Evolutionary conservation across 2,113 vertebrate species (phyloP).

Genomic region (Mormyrus iriodes): DNA sequence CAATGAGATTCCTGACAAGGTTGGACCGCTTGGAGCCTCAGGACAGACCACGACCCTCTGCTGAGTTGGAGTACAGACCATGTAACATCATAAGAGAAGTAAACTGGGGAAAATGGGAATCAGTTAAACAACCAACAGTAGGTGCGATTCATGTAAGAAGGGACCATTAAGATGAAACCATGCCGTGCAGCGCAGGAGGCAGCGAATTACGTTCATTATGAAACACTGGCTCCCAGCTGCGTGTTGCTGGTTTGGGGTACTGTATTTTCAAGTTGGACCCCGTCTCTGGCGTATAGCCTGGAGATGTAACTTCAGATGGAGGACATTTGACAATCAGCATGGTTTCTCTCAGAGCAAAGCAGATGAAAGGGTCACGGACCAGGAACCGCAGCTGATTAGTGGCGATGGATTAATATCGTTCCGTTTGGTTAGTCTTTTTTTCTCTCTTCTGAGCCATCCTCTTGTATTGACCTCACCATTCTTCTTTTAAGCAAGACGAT

Average conservation of each 20-base stretch:
- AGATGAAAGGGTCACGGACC: not conserved
- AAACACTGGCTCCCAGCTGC: not conserved
- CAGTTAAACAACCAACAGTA: not conserved
- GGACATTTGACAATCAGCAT: not conserved
- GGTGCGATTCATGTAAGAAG: not conserved
- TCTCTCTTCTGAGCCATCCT: not conserved
- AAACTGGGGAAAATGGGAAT: not conserved
- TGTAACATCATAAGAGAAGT: not conserved
- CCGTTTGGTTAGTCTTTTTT: not conserved
- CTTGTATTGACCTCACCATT: slow-evolving; percentile 19
- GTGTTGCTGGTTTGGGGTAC: not conserved
- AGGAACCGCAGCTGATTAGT: slow-evolving; percentile 15
- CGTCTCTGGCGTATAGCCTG: not conserved
- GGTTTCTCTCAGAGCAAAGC: not conserved
- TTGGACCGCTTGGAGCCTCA: not conserved
- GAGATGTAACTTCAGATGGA: not conserved
- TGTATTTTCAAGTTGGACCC: not conserved
- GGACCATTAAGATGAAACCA: not conserved
- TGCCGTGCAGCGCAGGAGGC: not conserved
- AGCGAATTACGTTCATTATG: not conserved
- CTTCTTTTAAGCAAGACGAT: slow-evolving; percentile 27
- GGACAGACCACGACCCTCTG: not conserved
- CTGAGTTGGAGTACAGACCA: not conserved
- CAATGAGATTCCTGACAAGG: not conserved
- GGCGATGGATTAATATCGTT: slow-evolving; percentile 28